Percentiles rank a stretch among this genome's conserved stretches.
phyloP scores from a whole-genome alignment of 2,888 invertebrate species.

The Baronia brevicornis region DNA sequence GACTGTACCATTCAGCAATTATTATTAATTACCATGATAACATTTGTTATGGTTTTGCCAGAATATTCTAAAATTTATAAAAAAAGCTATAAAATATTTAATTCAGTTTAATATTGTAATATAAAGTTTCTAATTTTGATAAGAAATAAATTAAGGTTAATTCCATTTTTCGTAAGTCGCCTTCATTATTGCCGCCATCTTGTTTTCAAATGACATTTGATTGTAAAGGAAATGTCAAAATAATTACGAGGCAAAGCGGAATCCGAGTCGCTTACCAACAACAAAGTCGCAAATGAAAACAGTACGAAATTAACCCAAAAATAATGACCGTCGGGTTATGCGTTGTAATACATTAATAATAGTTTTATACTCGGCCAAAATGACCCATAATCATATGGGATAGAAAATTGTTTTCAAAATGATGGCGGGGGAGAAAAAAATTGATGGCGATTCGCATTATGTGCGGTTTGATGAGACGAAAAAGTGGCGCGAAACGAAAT shows the following conservation, averaged over 20 bases:
- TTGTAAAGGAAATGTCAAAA: conserved; percentile 24
- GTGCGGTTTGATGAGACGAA: conserved; percentile 52
- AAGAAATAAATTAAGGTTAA: no score
- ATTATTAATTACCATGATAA: no score
- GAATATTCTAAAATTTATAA: no score
- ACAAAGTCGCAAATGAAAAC: conserved; percentile 25
- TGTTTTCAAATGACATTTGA: conserved; percentile 19
- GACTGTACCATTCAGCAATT: no score
- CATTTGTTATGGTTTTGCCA: no score
- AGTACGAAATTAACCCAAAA: conserved; percentile 32
- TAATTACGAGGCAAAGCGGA: conserved; percentile 22
- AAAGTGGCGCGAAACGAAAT: conserved; percentile 52
- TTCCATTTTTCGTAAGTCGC: conserved; percentile 2
- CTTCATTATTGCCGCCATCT: conserved; percentile 15
- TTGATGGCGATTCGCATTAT: conserved; percentile 56
- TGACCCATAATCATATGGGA: conserved; percentile 69
- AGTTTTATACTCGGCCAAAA: conserved; percentile 61
- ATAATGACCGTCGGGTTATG: conserved; percentile 39
- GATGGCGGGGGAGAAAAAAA: conserved; percentile 49
- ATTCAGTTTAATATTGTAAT: no score
- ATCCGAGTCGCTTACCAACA: conserved; percentile 26
- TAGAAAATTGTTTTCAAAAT: conserved; percentile 71
- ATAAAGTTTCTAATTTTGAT: no score
- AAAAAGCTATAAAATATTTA: no score
- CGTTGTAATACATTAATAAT: conserved; percentile 66